Conservation (phyloP, 2,113 vertebrate genomes). For the Ptilonorhynchus violaceus region DNA sequence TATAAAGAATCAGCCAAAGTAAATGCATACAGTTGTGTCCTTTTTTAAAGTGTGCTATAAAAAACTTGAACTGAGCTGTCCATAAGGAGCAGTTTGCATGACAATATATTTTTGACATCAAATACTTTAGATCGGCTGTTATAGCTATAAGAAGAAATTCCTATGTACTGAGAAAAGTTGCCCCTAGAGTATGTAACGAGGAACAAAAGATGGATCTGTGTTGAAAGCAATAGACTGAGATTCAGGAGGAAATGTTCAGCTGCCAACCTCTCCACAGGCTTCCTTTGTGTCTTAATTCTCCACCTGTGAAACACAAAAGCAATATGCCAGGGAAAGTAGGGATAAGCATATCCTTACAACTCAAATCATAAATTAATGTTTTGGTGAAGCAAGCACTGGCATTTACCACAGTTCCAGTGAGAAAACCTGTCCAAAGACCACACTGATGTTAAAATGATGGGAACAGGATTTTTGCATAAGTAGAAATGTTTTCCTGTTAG, state of each 20-base stretch:
- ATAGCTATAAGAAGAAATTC: neutral
- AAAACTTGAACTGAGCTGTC: neutral
- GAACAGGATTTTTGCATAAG: neutral
- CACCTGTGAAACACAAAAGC: neutral
- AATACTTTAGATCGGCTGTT: neutral
- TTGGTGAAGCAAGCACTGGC: neutral
- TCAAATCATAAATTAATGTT: neutral
- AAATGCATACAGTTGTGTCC: neutral
- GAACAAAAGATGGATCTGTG: neutral
- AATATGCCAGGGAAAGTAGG: neutral
- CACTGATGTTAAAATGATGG: neutral
- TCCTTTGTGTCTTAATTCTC: neutral
- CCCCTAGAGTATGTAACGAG: neutral
- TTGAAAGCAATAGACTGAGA: neutral
- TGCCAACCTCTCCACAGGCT: neutral
- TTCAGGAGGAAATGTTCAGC: neutral
- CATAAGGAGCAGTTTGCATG: neutral
- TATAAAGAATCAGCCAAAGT: neutral
- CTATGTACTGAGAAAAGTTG: neutral
- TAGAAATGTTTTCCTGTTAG: neutral
- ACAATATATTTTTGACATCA: neutral
- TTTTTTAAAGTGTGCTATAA: neutral
- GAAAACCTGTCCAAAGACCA: neutral
- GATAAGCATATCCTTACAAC: neutral
- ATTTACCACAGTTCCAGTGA: neutral